These are phyloP conservation scores for Pseudomyrmex gracilis DNA, from an alignment of 1,140 invertebrate species.

Conservation along the genomic window DNA sequence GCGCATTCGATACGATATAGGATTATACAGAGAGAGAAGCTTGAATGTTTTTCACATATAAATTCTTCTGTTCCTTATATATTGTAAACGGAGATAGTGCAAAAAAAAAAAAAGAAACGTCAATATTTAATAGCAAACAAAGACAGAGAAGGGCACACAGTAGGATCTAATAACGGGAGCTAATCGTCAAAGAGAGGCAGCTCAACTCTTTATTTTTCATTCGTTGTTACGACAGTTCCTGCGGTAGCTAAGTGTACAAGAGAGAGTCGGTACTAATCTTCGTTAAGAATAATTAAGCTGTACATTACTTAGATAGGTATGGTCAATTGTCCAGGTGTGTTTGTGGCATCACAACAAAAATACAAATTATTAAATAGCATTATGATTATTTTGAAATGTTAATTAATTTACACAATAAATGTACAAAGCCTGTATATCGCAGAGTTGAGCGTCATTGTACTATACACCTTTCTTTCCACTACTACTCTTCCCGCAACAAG, in stretches of 20 bases:
- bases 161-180: neutral
- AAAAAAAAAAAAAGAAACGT: too few species aligned
- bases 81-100: too few species aligned
- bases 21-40: too few species aligned
- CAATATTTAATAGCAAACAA: too few species aligned
- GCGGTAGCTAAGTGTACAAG: slow-evolving; percentile 45
- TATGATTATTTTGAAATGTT: slow-evolving; percentile 52
- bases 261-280: slow-evolving; percentile 65
- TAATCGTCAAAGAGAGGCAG: slow-evolving; percentile 17
- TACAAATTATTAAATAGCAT: slow-evolving; percentile 55
- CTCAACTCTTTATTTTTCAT: slow-evolving; percentile 43
- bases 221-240: slow-evolving; percentile 62
- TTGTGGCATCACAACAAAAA: slow-evolving; percentile 64
- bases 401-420: slow-evolving; percentile 69
- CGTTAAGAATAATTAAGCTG: slow-evolving; percentile 65
- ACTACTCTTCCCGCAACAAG: neutral
- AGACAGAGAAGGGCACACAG: neutral
- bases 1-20: slow-evolving; percentile 18
- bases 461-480: neutral
- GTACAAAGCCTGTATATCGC: slow-evolving; percentile 65
- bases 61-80: too few species aligned
- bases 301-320: slow-evolving; percentile 70
- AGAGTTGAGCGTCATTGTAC: slow-evolving; percentile 10
- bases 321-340: slow-evolving; percentile 60
- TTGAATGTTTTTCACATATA: too few species aligned